Conservation (phyloP, 2,888 invertebrate species). For the Epiblema foenella region DNA sequence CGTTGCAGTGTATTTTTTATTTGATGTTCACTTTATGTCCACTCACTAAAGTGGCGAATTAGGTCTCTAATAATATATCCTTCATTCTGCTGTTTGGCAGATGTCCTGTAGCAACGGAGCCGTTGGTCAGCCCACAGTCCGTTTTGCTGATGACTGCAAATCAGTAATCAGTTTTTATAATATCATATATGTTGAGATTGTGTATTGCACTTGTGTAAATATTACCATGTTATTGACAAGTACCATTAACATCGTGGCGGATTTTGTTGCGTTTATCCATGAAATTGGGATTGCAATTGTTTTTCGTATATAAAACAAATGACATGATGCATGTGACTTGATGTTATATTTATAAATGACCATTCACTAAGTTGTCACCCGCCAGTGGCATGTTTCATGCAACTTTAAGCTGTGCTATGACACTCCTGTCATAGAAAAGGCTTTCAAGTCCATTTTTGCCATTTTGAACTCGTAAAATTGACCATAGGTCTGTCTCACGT, state of each 20-base stretch:
- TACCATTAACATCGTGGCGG: background rate
- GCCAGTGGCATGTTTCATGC: background rate
- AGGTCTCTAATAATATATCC: background rate
- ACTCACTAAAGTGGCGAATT: background rate
- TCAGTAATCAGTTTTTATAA: constrained; percentile 11
- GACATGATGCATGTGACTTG: background rate
- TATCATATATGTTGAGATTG: background rate
- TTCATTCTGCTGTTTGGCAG: constrained; percentile 8
- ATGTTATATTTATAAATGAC: no score
- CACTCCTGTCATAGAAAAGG: background rate
- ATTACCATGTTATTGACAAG: background rate
- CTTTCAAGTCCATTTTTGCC: background rate
- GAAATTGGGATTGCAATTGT: background rate
- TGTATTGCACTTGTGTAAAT: constrained; percentile 1
- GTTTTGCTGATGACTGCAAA: constrained; percentile 19
- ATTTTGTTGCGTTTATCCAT: background rate
- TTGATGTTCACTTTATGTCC: background rate
- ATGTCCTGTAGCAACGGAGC: constrained; percentile 13
- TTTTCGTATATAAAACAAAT: background rate
- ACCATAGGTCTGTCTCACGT: background rate
- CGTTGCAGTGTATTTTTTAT: background rate
- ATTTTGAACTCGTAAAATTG: background rate
- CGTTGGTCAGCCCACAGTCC: constrained; percentile 8
- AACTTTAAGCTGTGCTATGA: background rate
- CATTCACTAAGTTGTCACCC: no score